Evolutionary conservation across 2,888 invertebrate genomes (phyloP).

Genomic region (Cryptocephalus moraei): DNA sequence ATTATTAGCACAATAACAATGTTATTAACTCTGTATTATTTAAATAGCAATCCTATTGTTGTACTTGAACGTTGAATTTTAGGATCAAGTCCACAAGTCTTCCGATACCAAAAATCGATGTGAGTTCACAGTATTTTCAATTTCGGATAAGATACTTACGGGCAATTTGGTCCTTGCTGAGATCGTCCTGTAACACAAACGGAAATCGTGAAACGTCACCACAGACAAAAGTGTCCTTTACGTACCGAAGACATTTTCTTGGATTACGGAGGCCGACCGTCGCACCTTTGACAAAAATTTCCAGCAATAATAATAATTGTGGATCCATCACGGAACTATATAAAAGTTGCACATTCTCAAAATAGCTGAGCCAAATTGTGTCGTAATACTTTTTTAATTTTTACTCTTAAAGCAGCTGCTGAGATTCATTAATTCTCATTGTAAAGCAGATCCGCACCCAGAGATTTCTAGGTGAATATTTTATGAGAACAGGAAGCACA

Average conservation of each 20-base stretch:
- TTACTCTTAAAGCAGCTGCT: slow-evolving; percentile 2
- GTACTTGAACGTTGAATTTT: too few relatives aligned
- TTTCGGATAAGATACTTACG: slow-evolving; percentile 47
- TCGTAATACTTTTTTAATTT: slow-evolving; percentile 12
- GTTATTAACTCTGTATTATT: too few relatives aligned
- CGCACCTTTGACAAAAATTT: neutral
- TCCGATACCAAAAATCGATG: too few relatives aligned
- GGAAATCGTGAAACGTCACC: slow-evolving; percentile 13
- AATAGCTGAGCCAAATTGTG: slow-evolving; percentile 16
- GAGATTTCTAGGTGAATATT: neutral
- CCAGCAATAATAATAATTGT: slow-evolving; percentile 2
- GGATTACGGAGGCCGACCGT: too few relatives aligned
- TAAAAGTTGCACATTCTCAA: slow-evolving; percentile 16
- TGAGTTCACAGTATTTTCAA: neutral
- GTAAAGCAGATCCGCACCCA: slow-evolving; percentile 3
- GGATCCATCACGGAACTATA: slow-evolving; percentile 5
- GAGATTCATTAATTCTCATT: neutral
- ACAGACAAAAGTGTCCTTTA: neutral
- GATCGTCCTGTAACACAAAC: slow-evolving; percentile 55
- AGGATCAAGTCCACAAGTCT: too few relatives aligned
- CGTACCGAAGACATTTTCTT: slow-evolving; percentile 10
- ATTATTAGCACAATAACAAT: too few relatives aligned
- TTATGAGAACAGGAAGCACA: too few relatives aligned
- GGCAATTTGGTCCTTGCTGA: slow-evolving; percentile 65
- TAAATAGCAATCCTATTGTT: too few relatives aligned